Evolutionary conservation across 2,113 vertebrate species (phyloP), one percentile per base, ranked within the genome.

Genomic region (Rafetus swinhoei): DNA sequence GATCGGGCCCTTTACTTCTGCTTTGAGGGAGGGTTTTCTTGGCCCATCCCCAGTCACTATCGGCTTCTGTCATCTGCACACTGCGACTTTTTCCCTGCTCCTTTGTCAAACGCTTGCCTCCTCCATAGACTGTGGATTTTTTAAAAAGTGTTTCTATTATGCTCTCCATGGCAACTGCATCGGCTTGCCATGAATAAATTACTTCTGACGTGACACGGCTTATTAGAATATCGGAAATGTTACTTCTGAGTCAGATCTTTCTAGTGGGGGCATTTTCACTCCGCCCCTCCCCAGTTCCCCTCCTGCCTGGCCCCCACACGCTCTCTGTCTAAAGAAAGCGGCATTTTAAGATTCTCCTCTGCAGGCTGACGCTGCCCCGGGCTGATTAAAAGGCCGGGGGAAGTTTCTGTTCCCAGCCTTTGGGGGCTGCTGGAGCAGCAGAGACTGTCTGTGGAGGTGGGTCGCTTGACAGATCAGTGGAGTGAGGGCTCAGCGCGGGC

Each of bases 121-220:
- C 79, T 90, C 56, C 72, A 76, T 56, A 59, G 50, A 14, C 52
- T 45, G 56, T 62, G 69, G 35, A 52, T 13, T 86, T 86, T 87
- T 87, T 82, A 85, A 56, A 85, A 22, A 54, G 92, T 74, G 59
- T 91, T 74, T 88, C 55, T 83, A 80, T 93, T 79, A 69, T 21
- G 24, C 60, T 97, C 90, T 95, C 96, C 96, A 95, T 96, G 88
- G 96, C 92, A 97, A 97, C 96, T 57, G 89, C 79, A 89, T 85
- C 94, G 86, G 50, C 85, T 87, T 87, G 50, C 90, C 89, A 90
- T 93, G 93, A 93, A 96, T 96, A 95, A 94, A 96, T 95, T 96
- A 95, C 93, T 89, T 89, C 89, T 94, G 93, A 81, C 74, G 85
- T 96, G 94, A 89, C 92, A 90, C 83, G 83, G 56, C 62, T 85